Evolutionary conservation across 2,888 invertebrate genomes (phyloP).

Genomic region (Melinaea marsaeus): DNA sequence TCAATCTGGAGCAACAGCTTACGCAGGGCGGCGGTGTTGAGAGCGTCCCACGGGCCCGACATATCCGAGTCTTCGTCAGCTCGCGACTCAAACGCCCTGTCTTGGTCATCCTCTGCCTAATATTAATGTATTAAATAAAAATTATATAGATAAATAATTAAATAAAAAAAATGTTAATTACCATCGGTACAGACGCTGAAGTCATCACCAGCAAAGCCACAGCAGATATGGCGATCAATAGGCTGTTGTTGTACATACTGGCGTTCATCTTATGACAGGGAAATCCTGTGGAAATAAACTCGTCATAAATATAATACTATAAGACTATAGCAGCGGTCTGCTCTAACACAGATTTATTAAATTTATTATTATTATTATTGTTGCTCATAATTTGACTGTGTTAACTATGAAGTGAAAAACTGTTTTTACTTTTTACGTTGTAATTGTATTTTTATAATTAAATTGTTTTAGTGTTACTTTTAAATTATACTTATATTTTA

Average conservation of each 20-base stretch:
- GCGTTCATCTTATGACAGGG: constrained; percentile 49
- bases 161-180: constrained; percentile 35
- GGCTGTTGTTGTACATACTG: constrained; percentile 42
- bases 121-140: constrained; percentile 30
- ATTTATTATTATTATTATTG: too few species aligned
- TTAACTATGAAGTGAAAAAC: too few species aligned
- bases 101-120: constrained; percentile 65
- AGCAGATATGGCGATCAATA: constrained; percentile 47
- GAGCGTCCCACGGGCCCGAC: constrained; percentile 56
- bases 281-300: constrained; percentile 9
- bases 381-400: too few species aligned
- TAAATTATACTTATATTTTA: too few species aligned
- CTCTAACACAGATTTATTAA: too few species aligned
- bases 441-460: too few species aligned
- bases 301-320: too few species aligned
- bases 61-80: constrained; percentile 47
- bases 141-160: neutral
- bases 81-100: constrained; percentile 52
- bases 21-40: constrained; percentile 64
- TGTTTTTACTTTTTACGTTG: too few species aligned
- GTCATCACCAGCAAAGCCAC: constrained; percentile 51
- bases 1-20: constrained; percentile 67
- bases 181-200: constrained; percentile 57
- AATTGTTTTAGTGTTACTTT: too few species aligned
- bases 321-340: too few species aligned